Conservation (phyloP, 2,888 invertebrate genomes). For the Macrophya alboannulata region DNA sequence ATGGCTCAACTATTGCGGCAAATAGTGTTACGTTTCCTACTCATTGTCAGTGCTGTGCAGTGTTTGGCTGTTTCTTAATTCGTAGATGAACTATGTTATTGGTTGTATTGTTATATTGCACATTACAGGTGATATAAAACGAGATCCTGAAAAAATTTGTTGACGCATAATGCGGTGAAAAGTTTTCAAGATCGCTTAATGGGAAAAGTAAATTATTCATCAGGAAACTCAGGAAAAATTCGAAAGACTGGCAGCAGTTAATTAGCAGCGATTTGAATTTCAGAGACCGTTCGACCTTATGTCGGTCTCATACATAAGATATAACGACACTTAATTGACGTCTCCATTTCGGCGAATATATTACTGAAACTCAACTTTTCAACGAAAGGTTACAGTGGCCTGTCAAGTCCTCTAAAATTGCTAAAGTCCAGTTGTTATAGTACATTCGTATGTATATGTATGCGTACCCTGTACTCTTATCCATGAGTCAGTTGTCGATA, state of each 20-base stretch:
- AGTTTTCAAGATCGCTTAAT: background rate
- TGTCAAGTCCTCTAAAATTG: background rate
- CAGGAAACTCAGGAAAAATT: background rate
- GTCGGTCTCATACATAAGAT: background rate
- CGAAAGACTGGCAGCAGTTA: background rate
- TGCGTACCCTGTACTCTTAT: no score
- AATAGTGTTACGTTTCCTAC: background rate
- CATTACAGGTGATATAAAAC: background rate
- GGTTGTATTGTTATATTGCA: no score
- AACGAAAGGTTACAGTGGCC: background rate
- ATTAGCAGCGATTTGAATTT: background rate
- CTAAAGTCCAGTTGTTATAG: background rate
- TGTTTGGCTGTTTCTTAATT: background rate
- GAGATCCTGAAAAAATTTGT: background rate
- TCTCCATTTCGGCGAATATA: background rate
- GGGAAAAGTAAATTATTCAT: background rate
- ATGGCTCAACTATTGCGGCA: background rate
- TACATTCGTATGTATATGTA: background rate
- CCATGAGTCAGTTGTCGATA: background rate
- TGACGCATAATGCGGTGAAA: background rate
- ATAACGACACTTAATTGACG: background rate
- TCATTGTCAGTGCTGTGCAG: background rate
- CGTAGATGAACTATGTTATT: background rate
- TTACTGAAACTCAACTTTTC: background rate
- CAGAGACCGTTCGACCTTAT: background rate